Evolutionary conservation across 2,797 vertebrate genomes (phyloP), one percentile per base, ranked within the genome.

Genomic region (Poecilia velifera): DNA sequence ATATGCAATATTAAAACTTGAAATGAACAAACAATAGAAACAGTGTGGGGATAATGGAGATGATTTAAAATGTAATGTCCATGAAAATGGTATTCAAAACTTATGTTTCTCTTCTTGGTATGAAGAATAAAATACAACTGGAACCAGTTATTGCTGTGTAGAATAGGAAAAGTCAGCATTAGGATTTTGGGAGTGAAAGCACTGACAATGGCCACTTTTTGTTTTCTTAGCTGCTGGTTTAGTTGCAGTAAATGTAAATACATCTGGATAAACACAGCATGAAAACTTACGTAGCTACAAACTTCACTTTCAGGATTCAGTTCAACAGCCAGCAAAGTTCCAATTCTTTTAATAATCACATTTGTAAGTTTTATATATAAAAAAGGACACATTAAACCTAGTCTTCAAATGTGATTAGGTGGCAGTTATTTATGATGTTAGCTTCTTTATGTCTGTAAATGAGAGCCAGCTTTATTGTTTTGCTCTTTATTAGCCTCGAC

Each of bases 401-500:
- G 3, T 31, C n/a, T 59, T 59, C 12, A 31, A 31, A 59, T 31
- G 28, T 31, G 39, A 41, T 1, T 6, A 59, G n/a, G 57, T 16
- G 13, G 22, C 41, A 45, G 2, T 13, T 5, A 13, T 71, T 14
- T 5, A 4, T 14, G 22, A 34, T 73, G 28, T 22, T 34, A 73
- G 20, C 45, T 47, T 49, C 34, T 51, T n/a, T 49, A 28, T 71
- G 45, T 20, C 3, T 59, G 4, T 59, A 59, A 14, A 28, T 36
- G n/a, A 51, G 31, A 12, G 18, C 0, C 72, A 73, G 14, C 34
- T 73, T 73, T 73, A 34, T 49, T 36, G 7, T 34, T 34, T 51
- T 22, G 46, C 16, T 39, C 31, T 31, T n/a, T 28, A 25, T 18
- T 72, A 34, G 78, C 47, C 70, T 46, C 34, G 80, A 84, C 68